A percentile compares a stretch with the other conserved stretches of the same genome.
Conservation (phyloP, 2,888 invertebrate genomes). For the Criorhina ranunculi region DNA sequence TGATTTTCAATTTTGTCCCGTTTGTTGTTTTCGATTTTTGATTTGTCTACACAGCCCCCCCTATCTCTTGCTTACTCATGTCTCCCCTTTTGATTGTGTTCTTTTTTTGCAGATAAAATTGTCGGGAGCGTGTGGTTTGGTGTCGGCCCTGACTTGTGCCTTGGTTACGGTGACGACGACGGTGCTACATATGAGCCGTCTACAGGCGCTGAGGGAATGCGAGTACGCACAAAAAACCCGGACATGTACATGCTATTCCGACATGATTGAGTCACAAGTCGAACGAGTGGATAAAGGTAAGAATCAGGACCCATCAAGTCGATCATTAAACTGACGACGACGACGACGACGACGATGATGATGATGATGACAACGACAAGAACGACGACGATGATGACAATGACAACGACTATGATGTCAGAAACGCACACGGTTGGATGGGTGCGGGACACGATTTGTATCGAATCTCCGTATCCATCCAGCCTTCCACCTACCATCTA, state of each 20-base stretch:
- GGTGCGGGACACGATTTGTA: slow-evolving; percentile 50
- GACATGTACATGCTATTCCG: slow-evolving; percentile 91
- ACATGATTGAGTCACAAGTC: slow-evolving; percentile 88
- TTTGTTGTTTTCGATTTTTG: slow-evolving; percentile 32
- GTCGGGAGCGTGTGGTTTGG: slow-evolving; percentile 93
- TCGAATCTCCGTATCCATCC: slow-evolving; percentile 50
- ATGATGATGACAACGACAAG: slow-evolving; percentile 14
- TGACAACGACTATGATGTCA: slow-evolving; percentile 21
- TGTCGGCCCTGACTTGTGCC: slow-evolving; percentile 94
- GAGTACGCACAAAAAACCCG: slow-evolving; percentile 92
- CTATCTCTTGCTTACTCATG: background rate
- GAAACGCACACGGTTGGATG: slow-evolving; percentile 39
- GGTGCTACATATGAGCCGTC: slow-evolving; percentile 95
- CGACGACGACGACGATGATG: slow-evolving; percentile 12
- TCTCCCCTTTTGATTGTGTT: background rate
- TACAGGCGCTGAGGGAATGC: slow-evolving; percentile 94
- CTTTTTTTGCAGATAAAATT: slow-evolving; percentile 90
- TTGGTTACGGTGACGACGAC: slow-evolving; percentile 94
- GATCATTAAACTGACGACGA: slow-evolving; percentile 62
- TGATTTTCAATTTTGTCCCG: slow-evolving; percentile 60
- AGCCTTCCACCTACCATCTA: slow-evolving; percentile 26
- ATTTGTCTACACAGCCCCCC: background rate
- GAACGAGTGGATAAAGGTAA: slow-evolving; percentile 84
- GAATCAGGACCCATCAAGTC: slow-evolving; percentile 68
- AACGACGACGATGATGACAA: slow-evolving; percentile 23